Evolutionary conservation across 2,888 invertebrate genomes (phyloP), one percentile per base, ranked within the genome.

Genomic region (Sepioteuthis lessoniana): DNA sequence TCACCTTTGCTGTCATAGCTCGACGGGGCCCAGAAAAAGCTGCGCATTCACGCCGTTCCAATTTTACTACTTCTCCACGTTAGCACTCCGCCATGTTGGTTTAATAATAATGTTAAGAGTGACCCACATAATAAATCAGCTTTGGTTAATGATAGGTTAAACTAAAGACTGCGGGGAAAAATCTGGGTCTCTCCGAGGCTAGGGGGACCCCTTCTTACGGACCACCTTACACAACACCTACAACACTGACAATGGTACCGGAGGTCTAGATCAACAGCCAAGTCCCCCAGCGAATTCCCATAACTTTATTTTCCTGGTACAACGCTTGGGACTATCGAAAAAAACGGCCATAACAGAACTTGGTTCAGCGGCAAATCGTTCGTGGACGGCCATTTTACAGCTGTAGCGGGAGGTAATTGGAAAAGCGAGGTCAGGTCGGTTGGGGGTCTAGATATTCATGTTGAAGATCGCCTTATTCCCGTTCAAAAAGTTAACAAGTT

Each of bases 61-160:
- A 47, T 92, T 93, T 91, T 60, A 93, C 37, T 93, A 93, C 38
- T 31, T 47, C 93, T 50, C 93, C 93, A 93, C 93, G 93, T 93
- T 93, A 93, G 93, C 93, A 93, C 93, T 93, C 93, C 93, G 93
- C 93, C 93, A 93, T 93, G 60, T 93, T 93, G 93, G 93, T 93
- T 93, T 93, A 93, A 93, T 93, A 93, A 93, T 92, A 92, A 92
- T 93, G 60, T 93, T 93, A 93, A 93, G 93, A 60, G 55, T 93
- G 93, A 93, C 93, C 93, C 93, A 93, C 93, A 93, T 93, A 93
- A 93, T 93, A 93, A 93, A 93, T 93, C 50, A 93, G 93, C 93
- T 60, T 76, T 55, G 93, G 93, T 93, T 93, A 93, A 93, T 93
- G 93, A 93, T 93, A 60, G 93, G 93, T 93, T 93, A 93, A 92